Evolutionary conservation across 2,888 invertebrate species (phyloP).

Genomic region (Minunthozetes semirufus): DNA sequence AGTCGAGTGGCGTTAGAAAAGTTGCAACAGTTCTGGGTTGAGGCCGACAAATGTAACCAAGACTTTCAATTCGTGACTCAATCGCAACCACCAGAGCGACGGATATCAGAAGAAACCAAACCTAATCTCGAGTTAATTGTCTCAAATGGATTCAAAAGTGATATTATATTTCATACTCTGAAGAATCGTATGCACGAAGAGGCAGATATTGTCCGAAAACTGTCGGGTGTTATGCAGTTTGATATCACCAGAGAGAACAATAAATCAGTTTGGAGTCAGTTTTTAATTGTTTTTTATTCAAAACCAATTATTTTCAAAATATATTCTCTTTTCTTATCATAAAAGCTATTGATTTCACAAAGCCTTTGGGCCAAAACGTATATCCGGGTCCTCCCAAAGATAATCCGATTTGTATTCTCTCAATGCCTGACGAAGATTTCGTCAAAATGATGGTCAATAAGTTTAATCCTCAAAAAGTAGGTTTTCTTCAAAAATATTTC

Average conservation of each 20-base stretch:
- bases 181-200: slow-evolving; percentile 21
- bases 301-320: neutral
- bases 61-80: neutral
- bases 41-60: neutral
- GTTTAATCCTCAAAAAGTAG: slow-evolving; percentile 16
- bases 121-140: neutral
- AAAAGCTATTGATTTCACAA: slow-evolving; percentile 3
- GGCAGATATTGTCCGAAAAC: neutral
- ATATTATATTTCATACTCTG: neutral
- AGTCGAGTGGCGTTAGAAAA: neutral
- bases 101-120: neutral
- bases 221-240: slow-evolving; percentile 5
- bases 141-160: slow-evolving; percentile 3
- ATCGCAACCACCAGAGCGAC: neutral
- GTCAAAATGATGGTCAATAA: slow-evolving; percentile 10
- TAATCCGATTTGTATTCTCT: neutral
- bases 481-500: neutral
- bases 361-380: slow-evolving; percentile 1
- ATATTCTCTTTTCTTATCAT: neutral
- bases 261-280: neutral
- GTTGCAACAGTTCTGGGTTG: slow-evolving; percentile 19
- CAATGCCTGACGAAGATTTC: neutral
- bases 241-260: neutral
- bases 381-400: neutral
- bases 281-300: neutral